A percentile compares a stretch with the other conserved stretches of the same genome.
These are phyloP conservation scores for Drosophila incognita DNA, from an alignment of 2,888 invertebrate species.

Conservation along the genomic window DNA sequence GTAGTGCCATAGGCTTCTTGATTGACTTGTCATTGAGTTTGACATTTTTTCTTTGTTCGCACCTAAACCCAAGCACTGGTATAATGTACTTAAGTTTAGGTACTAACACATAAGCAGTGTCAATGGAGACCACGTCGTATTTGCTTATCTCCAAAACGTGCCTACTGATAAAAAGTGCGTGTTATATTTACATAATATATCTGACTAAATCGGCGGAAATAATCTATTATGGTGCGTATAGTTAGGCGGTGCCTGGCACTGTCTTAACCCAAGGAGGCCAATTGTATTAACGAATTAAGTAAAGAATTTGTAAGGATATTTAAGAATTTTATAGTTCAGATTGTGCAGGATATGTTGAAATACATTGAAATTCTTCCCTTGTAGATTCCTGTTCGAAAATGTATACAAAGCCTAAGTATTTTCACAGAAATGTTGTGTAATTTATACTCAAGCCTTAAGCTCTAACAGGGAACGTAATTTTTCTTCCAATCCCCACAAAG, in stretches of 20 bases:
- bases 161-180: conserved; percentile 59
- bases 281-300: background rate
- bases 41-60: conserved; percentile 10
- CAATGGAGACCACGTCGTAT: background rate
- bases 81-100: background rate
- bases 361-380: background rate
- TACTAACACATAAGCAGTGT: background rate
- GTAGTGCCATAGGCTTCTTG: conserved; percentile 20
- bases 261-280: conserved; percentile 50
- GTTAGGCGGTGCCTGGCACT: conserved; percentile 65
- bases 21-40: conserved; percentile 39
- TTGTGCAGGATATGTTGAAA: background rate
- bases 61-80: conserved; percentile 25
- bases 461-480: background rate
- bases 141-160: conserved; percentile 35
- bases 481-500: background rate
- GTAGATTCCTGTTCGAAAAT: background rate
- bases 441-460: background rate
- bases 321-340: no score
- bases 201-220: conserved; percentile 62
- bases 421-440: background rate
- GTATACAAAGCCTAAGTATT: background rate
- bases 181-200: conserved; percentile 14
- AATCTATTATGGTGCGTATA: conserved; percentile 55
- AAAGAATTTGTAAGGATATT: background rate